A percentile compares a stretch with the other conserved stretches of the same genome.
Evolutionary conservation across 2,113 vertebrate species (phyloP).

Genomic region (Athene cunicularia): DNA sequence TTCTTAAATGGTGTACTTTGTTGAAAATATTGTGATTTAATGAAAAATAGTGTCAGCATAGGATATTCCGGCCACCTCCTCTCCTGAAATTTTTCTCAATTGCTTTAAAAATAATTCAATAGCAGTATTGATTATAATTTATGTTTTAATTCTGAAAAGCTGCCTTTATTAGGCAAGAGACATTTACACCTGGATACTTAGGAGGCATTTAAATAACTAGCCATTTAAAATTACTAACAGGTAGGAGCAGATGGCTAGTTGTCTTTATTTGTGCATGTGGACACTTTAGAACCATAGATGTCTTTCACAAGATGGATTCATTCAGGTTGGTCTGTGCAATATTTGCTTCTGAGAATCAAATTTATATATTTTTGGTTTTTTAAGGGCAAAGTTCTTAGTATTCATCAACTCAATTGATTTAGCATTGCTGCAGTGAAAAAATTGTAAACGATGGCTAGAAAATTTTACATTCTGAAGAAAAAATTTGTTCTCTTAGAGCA

Average conservation of each 20-base stretch:
- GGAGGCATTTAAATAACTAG: not conserved
- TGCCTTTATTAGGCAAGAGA: not conserved
- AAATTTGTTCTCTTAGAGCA: not conserved
- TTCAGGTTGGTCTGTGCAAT: not conserved
- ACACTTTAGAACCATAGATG: accelerated
- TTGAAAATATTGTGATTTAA: not conserved
- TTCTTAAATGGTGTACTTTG: not conserved
- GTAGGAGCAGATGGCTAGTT: not conserved
- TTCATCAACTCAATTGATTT: not conserved
- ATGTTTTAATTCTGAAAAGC: not conserved
- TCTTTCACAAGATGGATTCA: not conserved
- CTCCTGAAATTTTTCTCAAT: not conserved
- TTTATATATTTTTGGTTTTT: not conserved
- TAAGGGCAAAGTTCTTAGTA: not conserved
- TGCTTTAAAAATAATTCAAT: not conserved
- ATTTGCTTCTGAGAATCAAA: not conserved
- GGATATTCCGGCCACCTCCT: not conserved
- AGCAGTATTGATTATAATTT: not conserved
- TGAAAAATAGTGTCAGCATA: not conserved
- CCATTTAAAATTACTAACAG: not conserved
- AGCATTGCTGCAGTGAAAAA: not conserved
- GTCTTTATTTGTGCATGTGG: not conserved
- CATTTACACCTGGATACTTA: not conserved
- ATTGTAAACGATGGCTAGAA: not conserved
- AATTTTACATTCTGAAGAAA: not conserved